A percentile compares a stretch with the other conserved stretches of the same genome.
phyloP scores from a whole-genome alignment of 1,140 invertebrate genomes.

The Neoseiulus cucumeris region DNA sequence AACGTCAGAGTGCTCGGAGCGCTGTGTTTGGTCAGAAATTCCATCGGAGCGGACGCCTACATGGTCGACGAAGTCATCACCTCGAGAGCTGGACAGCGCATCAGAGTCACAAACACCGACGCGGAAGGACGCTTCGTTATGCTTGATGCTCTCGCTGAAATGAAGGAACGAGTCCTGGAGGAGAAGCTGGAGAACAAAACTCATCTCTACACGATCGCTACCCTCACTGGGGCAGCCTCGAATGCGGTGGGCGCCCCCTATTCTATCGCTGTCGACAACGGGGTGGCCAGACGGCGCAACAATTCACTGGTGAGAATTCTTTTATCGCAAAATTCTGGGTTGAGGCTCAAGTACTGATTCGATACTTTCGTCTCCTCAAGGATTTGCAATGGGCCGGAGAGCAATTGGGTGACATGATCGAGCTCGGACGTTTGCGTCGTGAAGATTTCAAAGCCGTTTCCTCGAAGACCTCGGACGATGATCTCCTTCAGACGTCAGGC shows the following conservation, averaged over 20 bases:
- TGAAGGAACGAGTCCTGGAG: neutral
- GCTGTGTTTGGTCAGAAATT: neutral
- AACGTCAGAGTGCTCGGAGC: neutral
- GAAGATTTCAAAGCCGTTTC: neutral
- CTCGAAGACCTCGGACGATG: neutral
- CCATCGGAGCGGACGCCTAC: slow-evolving; percentile 3
- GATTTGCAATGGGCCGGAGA: neutral
- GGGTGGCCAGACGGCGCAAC: neutral
- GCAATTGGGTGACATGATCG: neutral
- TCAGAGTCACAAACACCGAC: slow-evolving; percentile 14
- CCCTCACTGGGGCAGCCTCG: neutral
- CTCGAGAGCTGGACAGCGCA: neutral
- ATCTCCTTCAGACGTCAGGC: neutral
- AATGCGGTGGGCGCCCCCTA: neutral
- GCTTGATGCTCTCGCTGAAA: slow-evolving; percentile 11
- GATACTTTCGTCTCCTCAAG: neutral
- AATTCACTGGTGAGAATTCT: neutral
- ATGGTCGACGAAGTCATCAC: slow-evolving; percentile 12
- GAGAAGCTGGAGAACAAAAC: neutral
- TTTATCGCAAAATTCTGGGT: neutral
- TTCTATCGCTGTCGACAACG: neutral
- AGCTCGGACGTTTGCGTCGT: neutral
- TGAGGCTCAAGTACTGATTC: neutral
- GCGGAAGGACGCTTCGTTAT: slow-evolving; percentile 15
- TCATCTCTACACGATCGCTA: neutral